Base-by-base conservation (phyloP, 1,140 invertebrate species). In the Procambarus virginalis region DNA sequence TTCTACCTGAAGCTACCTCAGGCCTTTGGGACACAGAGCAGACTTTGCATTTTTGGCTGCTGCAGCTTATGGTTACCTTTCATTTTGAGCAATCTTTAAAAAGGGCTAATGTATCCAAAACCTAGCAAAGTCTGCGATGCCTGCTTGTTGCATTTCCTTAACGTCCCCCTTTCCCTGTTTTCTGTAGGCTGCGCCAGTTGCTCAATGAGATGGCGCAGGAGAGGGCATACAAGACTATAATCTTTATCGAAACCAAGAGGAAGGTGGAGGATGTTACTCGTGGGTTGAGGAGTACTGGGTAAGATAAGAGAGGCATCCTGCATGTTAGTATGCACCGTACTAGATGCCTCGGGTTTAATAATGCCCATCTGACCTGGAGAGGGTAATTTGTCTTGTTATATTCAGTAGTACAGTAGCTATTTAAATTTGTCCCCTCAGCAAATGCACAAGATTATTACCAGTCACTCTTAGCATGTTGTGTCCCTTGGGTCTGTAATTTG, bases 211-310 rank as follows among this genome's bases (percentile, higher is more conserved):
- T 99, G 92, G 97, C 97, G 90, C 95, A 96, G 1, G 97, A 99
- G 93, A 96, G 96, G 89, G 97, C 98, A 93, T 99, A 98, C 92
- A 92, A 91, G 92, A 99, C 98, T 5, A 94, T 99, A 68, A 97
- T 99, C 34, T 99, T 99, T 94, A 99, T 99, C 58, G 99, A 99
- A 94, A 99, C 99, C 1, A 99, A 99, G 94, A 99, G 99, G 94
- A 98, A 98, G 94, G 98, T 98, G 76, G 97, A 99, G 95, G 98
- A 99, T 92, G 97, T 99, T 88, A 98, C 98, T 0, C 95, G 97
- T 92, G 85, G 89, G 22, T 86, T 92, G 75, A 92, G 90, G 88
- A 90, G 84, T 79, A 88, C 89, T 84, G 92, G 89, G 92, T 91
- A 86, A 89, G 92, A 85, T 68, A 68, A 86, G 76, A 34, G 34